Evolutionary conservation across 2,888 invertebrate species (phyloP), one percentile per base, ranked within the genome.

Genomic region (Diachrysia chrysitis): DNA sequence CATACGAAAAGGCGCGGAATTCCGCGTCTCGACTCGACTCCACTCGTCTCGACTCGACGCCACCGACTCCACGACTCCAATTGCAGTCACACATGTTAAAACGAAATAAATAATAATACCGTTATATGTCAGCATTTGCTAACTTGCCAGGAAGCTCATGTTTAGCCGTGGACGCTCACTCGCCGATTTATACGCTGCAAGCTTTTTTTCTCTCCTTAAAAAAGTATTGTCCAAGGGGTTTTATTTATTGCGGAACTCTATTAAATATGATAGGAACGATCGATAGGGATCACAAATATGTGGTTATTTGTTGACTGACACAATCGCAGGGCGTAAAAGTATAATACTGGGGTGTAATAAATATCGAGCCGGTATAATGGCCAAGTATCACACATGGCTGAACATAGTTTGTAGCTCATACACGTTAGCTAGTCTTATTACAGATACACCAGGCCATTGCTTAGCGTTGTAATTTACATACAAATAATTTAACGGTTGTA

Each of bases 301-400:
- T 19, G 23, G 63, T 42, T 25, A 32, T 14, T 60, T 63, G 51
- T 67, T 61, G 29, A 63, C 59, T 55, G 67, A 66, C 29, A 65
- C 37, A 58, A 66, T 77, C 55, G 61, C 54, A 35, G 46, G 62
- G n/a, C 21, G 16, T 19, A 63, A 37, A 29, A 58, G 35, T 17
- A 21, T 37, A 53, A 29, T 53, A 63, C 53, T 35, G 35, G 16
- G n/a, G 10, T 12, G 17, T 55, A 19, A 63, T 54, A 58, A 51
- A 54, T 55, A 56, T 56, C 35, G 19, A 48, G 42, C 17, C 2
- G 51, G 17, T 55, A 25, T 17, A 21, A 54, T 51, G 48, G 19
- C 21, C 21, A 21, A 51, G 48, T 51, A 51, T 51, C 48, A 51
- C 48, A 51, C 48, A 21, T 21, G 48, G 19, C 21, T 14, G 17